Percentiles rank a stretch among this genome's conserved stretches.
Conservation (phyloP, 23 tunicate genomes). For the Clavelina lepadiformis region DNA sequence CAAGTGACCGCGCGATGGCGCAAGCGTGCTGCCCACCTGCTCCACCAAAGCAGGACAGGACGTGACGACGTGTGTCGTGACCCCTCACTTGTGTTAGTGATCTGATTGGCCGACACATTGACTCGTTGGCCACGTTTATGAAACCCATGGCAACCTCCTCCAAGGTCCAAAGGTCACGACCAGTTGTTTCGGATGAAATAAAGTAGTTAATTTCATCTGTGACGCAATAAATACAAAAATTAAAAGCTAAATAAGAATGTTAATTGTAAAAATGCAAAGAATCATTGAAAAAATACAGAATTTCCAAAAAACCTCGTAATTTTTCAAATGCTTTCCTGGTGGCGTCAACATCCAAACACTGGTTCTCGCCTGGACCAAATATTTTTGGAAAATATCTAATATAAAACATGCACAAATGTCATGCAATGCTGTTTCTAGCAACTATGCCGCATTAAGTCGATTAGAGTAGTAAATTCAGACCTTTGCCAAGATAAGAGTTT, state of each 20-base stretch:
- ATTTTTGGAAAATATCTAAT: slow-evolving; percentile 90
- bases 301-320: slow-evolving; percentile 28
- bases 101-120: slow-evolving; percentile 99
- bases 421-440: neutral
- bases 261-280: neutral
- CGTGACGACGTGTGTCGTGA: slow-evolving; percentile 77
- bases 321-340: slow-evolving; percentile 32
- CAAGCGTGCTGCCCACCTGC: slow-evolving; percentile 99
- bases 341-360: slow-evolving; percentile 48
- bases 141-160: slow-evolving; percentile 97
- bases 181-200: slow-evolving; percentile 24
- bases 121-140: slow-evolving; percentile 90
- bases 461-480: no score
- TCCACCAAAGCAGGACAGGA: slow-evolving; percentile 94
- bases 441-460: no score
- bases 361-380: slow-evolving; percentile 77
- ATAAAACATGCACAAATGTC: slow-evolving; percentile 1
- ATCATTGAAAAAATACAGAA: neutral
- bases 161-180: slow-evolving; percentile 24
- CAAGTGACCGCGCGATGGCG: slow-evolving; percentile 81
- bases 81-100: slow-evolving; percentile 97
- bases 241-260: neutral
- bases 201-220: slow-evolving; percentile 59
- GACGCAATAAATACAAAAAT: neutral
- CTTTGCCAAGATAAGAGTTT: no score